A percentile compares a stretch with the other conserved stretches of the same genome.
Evolutionary conservation across 2,113 vertebrate species (phyloP).

Genomic region (Crotalus tigris): DNA sequence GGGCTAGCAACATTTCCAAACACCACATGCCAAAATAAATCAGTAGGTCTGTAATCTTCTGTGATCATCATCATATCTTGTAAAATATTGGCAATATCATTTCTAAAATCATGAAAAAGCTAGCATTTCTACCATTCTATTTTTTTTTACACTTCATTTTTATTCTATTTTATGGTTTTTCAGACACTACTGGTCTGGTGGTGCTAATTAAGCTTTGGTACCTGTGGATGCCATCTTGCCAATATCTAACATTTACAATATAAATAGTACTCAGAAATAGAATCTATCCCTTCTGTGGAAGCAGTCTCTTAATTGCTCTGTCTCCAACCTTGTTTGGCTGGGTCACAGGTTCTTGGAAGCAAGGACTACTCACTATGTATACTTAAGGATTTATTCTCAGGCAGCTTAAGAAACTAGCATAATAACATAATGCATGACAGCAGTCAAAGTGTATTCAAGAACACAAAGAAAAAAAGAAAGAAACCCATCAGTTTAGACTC

Average conservation of each 20-base stretch:
- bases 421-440: not conserved
- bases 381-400: not conserved
- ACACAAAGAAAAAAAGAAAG: not conserved
- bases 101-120: not conserved
- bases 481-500: not conserved
- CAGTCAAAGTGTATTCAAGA: not conserved
- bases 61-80: not conserved
- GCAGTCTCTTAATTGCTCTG: not conserved
- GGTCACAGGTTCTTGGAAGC: not conserved
- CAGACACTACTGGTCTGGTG: not conserved
- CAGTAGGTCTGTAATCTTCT: not conserved
- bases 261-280: not conserved
- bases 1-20: not conserved
- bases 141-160: not conserved
- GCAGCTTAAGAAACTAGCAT: not conserved
- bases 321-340: not conserved
- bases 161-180: not conserved
- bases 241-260: not conserved
- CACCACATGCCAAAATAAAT: not conserved
- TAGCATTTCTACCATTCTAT: not conserved
- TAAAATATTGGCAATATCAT: not conserved
- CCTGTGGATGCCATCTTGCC: not conserved
- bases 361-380: not conserved
- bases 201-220: not conserved
- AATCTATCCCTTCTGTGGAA: not conserved